Base-by-base conservation (phyloP, 2,797 vertebrate species). In the Protosalanx chinensis region DNA sequence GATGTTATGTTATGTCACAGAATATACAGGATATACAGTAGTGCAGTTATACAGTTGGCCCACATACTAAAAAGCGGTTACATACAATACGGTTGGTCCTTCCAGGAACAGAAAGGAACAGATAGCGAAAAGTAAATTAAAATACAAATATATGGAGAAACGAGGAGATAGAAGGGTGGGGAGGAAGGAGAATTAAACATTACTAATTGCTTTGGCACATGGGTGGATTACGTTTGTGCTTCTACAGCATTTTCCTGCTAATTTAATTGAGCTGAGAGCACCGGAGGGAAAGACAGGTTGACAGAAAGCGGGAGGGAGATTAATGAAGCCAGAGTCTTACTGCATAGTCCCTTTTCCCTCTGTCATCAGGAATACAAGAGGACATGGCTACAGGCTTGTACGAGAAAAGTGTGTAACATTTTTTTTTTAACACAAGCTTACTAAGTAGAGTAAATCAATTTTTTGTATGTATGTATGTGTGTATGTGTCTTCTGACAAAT, bases 181-280 rank as follows among this genome's bases (percentile, higher is more conserved):
- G 60, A 15, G 60, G 23, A 3, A 18, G 60, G 18, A 30, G 18
- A 70, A 73, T 71, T 70, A 76, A 72, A 86, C 56, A 67, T 85
- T 85, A 86, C 74, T 81, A 72, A 88, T 82, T 81, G 80, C 73
- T 86, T 84, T 89, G 89, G 88, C 88, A 86, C 82, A 58, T 64
- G 69, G 46, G 71, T 53, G 73, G 66, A 68, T 78, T 83, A 76
- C 78, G 68, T 53, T 41, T 32, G 79, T 84, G 88, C 85, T 84
- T 84, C 72, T 75, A 65, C 85, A 87, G 89, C 89, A 86, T 82
- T 90, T 89, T 86, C 3, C 35, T 74, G 72, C 72, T 89, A 83
- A 88, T 88, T 86, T 64, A 89, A 90, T 88, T 85, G 82, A 82
- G 84, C 69, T 70, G 80, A 70, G 74, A 63, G 73, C 60, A 72